Percentiles rank a stretch among this genome's conserved stretches.
Conservation (phyloP, 2,888 invertebrate species). For the Acanthoscelides obtectus region DNA sequence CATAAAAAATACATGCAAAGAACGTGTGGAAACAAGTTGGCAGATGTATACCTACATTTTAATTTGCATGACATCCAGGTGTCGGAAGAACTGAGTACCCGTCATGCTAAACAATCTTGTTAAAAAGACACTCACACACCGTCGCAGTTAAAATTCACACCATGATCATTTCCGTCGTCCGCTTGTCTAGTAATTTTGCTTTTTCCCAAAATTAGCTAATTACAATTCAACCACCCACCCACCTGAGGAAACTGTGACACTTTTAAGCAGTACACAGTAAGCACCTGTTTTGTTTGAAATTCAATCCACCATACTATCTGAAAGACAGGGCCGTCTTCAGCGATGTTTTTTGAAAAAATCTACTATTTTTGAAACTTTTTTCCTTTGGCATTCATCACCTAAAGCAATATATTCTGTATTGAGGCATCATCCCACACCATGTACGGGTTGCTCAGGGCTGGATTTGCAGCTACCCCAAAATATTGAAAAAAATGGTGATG, state of each 20-base stretch:
- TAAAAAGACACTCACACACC: not conserved
- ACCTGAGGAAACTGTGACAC: not conserved
- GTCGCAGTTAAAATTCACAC: not conserved
- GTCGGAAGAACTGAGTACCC: not conserved
- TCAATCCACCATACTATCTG: not conserved
- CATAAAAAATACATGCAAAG: no score
- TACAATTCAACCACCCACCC: not conserved
- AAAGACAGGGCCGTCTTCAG: not conserved
- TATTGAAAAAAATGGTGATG: no score
- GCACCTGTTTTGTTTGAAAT: not conserved
- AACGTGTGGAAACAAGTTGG: no score
- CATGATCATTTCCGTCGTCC: not conserved
- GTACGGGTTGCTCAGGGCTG: no score
- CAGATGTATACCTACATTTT: no score
- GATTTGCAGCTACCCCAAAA: no score
- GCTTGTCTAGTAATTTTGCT: not conserved
- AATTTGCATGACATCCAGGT: not conserved
- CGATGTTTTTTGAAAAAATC: no score
- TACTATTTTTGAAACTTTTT: no score
- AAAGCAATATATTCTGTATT: no score
- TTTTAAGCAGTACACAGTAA: not conserved
- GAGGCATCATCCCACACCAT: no score
- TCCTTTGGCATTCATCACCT: no score
- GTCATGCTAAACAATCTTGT: not conserved
- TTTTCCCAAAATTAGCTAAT: not conserved